A percentile compares a stretch with the other conserved stretches of the same genome.
Evolutionary conservation across 2,113 vertebrate genomes (phyloP).

Genomic region (Corythaixoides concolor): DNA sequence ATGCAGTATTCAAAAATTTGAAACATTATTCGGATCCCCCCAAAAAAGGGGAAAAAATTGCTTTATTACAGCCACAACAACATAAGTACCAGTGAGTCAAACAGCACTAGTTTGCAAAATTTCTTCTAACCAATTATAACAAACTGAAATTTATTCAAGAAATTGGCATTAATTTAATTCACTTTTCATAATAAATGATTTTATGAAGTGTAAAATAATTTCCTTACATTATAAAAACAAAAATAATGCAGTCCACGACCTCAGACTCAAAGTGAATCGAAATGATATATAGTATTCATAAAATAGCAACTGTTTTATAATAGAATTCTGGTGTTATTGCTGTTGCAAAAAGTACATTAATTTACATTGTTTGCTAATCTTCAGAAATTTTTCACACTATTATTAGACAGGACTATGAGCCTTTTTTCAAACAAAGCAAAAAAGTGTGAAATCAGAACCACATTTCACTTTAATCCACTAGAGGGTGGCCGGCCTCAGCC

Average conservation of each 20-base stretch:
- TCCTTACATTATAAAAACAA: background rate
- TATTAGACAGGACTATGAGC: background rate
- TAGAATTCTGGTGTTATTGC: background rate
- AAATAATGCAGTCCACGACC: background rate
- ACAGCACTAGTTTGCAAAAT: background rate
- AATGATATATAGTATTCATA: background rate
- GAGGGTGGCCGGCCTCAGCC: constrained; percentile 70
- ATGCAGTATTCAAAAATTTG: background rate
- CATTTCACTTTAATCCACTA: constrained; percentile 73
- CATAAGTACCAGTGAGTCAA: background rate
- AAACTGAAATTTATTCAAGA: background rate
- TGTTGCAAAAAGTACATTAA: background rate
- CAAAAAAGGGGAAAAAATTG: background rate
- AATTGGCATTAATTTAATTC: background rate
- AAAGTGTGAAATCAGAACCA: background rate
- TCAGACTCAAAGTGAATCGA: background rate
- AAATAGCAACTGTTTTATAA: background rate
- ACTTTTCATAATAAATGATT: background rate
- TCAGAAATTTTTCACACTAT: background rate
- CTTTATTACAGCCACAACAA: background rate
- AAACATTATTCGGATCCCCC: background rate
- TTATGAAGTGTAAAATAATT: background rate
- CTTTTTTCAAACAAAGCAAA: background rate
- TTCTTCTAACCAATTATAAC: background rate
- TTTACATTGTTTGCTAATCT: background rate